Conservation (phyloP, 2,113 vertebrate genomes). For the Petromus typicus region DNA sequence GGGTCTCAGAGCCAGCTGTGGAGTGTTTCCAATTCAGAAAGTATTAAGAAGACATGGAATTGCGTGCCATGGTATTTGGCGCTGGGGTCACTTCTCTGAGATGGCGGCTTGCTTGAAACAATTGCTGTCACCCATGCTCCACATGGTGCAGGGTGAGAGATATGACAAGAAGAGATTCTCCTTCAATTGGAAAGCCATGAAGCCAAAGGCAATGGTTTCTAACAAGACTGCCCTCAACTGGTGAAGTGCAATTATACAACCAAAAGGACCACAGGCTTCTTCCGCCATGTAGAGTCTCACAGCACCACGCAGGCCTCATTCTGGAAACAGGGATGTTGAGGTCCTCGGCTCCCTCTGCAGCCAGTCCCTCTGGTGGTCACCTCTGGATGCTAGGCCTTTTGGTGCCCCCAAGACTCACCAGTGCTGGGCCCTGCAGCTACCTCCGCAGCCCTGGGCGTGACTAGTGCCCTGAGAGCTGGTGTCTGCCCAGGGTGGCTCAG, state of each 20-base stretch:
- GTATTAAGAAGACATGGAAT: background rate
- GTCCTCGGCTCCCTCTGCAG: background rate
- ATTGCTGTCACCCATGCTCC: background rate
- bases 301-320: background rate
- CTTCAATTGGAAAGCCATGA: background rate
- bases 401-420: background rate
- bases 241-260: background rate
- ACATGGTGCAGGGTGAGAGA: background rate
- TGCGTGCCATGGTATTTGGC: background rate
- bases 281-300: background rate
- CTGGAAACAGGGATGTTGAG: background rate
- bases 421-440: background rate
- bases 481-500: background rate
- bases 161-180: background rate
- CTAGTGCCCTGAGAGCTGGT: background rate
- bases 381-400: rapidly evolving
- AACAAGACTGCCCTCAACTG: background rate
- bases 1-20: background rate
- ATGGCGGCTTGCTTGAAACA: background rate
- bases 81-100: background rate
- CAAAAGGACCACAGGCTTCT: background rate
- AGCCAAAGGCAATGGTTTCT: background rate
- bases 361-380: background rate
- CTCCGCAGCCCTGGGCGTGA: background rate
- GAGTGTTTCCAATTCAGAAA: background rate